A percentile compares a stretch with the other conserved stretches of the same genome.
These are phyloP conservation scores for Gymnoscelis rufifasciata DNA, from an alignment of 2,888 invertebrate species.

Conservation along the genomic window DNA sequence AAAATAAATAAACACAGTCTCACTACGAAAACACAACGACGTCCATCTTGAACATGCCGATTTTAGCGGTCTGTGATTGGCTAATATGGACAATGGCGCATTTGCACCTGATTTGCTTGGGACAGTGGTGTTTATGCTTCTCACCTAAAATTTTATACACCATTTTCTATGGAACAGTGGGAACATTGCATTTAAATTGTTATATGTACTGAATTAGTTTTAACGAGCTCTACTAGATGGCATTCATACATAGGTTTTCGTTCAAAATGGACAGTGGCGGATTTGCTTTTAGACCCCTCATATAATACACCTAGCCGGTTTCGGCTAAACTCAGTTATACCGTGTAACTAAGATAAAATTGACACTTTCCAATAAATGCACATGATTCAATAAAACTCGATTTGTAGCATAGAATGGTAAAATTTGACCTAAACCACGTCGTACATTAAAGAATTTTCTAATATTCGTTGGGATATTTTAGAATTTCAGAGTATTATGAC, in stretches of 20 bases:
- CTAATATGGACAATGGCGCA: background rate
- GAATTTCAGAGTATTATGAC: too few relatives aligned
- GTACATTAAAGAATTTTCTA: too few relatives aligned
- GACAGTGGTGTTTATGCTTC: slow-evolving; percentile 5
- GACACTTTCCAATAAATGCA: too few relatives aligned
- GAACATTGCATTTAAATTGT: background rate
- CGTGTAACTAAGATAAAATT: too few relatives aligned
- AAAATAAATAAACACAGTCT: background rate
- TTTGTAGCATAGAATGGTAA: too few relatives aligned
- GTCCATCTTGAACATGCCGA: background rate
- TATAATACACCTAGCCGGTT: too few relatives aligned
- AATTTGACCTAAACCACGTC: too few relatives aligned
- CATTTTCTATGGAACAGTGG: slow-evolving; percentile 1
- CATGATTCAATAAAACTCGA: too few relatives aligned
- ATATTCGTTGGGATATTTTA: too few relatives aligned
- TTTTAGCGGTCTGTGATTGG: slow-evolving; percentile 4
- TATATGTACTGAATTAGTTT: background rate
- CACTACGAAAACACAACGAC: too few relatives aligned
- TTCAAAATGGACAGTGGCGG: slow-evolving; percentile 1
- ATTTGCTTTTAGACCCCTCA: slow-evolving; percentile 1
- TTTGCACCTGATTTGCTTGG: slow-evolving; percentile 1
- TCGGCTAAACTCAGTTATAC: too few relatives aligned
- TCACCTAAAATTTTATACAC: background rate
- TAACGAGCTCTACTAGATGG: background rate
- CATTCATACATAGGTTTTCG: background rate